Conservation (phyloP, 2,113 vertebrate genomes). For the Microtus richardsoni region DNA sequence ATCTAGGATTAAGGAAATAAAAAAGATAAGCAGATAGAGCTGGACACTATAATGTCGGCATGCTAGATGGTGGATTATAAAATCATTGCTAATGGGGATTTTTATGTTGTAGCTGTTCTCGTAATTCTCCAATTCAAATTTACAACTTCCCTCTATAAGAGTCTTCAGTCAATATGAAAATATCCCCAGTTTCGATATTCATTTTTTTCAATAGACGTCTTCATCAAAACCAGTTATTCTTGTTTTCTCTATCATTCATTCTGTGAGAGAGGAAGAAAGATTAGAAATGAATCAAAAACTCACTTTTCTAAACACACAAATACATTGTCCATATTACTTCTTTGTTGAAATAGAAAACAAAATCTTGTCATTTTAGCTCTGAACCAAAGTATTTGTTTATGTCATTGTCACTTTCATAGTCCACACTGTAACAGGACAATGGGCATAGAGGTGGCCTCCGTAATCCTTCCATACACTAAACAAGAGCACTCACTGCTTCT, state of each 20-base stretch:
- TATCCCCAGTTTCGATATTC: neutral
- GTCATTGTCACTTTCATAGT: neutral
- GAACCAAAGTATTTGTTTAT: neutral
- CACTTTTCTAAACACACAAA: neutral
- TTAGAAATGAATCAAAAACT: neutral
- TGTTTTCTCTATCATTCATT: neutral
- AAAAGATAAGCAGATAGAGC: neutral
- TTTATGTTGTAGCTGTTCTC: neutral
- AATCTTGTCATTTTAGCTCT: neutral
- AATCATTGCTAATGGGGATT: neutral
- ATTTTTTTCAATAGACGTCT: neutral
- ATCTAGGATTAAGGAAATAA: neutral
- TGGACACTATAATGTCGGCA: neutral
- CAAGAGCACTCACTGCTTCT: neutral
- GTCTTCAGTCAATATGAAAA: neutral
- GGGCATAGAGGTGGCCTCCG: neutral
- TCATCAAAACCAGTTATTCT: neutral
- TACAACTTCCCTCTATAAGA: neutral
- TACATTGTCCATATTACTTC: neutral
- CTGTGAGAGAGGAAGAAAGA: fast-evolving
- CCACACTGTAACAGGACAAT: neutral
- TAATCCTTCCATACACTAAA: neutral
- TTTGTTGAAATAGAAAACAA: neutral
- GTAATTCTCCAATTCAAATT: neutral
- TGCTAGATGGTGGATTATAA: neutral